Base-by-base conservation (phyloP, 2,797 vertebrate species). In the Amphiprion clarkii region DNA sequence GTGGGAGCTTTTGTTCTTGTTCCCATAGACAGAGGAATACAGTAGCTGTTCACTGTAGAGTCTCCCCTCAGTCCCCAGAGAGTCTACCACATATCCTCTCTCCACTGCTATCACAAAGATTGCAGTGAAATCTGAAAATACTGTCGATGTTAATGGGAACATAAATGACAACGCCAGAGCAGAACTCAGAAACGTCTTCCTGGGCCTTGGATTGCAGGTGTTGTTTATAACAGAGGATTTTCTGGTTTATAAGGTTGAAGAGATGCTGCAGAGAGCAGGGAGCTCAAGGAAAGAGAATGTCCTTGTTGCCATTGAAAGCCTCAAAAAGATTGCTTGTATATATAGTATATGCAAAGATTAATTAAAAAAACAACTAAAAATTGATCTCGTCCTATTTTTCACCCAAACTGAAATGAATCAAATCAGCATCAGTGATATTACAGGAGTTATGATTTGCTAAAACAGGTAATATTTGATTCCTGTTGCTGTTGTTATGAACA, bases 81-180 rank as follows among this genome's bases (percentile, higher is more conserved):
- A 67, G 71, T 61, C 42, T 52, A 53, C 42, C 42, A 49, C 21
- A 52, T 39, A 6, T 71, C 6, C 19, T 42, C 25, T 56, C 16
- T 52, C 25, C 3, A 11, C 17, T 23, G 23, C 23, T 23, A 23
- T 23, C 2, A 23, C 27, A 27, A 27, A 27, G 27, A 27, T 27
- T 27, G 27, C 27, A 27, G 4, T 27, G 27, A 27, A 48, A 49
- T 44, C 48, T n/a, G 27, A 61, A 75, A 61, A 57, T 56, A 51
- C 12, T 48, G 54, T 9, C 40, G 9, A 36, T 54, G 31, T 49
- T 63, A 51, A 57, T 69, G 60, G 62, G 60, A 76, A 77, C 51
- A 70, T 19, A 61, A 69, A 66, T 52, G 52, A 61, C 62, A 74
- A 29, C 40, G 46, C 67, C 39, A 67, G 52, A 49, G 51, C 57